phyloP scores from a whole-genome alignment of 1,140 invertebrate genomes.

The Lepidurus apus region DNA sequence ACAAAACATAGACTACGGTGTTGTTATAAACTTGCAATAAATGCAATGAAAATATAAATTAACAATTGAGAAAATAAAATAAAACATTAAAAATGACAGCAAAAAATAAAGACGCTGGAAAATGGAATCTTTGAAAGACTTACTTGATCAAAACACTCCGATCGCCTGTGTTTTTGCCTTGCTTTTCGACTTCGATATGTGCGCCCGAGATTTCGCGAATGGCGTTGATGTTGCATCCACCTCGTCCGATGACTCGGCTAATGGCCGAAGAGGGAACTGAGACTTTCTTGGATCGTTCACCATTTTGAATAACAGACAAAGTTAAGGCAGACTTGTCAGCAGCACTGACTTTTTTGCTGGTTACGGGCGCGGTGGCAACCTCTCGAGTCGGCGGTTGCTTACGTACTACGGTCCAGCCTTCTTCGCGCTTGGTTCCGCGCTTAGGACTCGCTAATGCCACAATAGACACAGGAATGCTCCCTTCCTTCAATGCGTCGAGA shows the following conservation, averaged over 20 bases:
- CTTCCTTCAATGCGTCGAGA: slow-evolving; percentile 32
- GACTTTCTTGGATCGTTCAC: slow-evolving; percentile 65
- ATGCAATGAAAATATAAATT: slow-evolving; percentile 45
- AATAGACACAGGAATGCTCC: slow-evolving; percentile 15
- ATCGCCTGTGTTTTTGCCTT: slow-evolving; percentile 88
- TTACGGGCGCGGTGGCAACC: neutral
- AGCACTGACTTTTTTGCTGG: slow-evolving; percentile 24
- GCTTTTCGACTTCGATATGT: slow-evolving; percentile 96
- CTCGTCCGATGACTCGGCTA: slow-evolving; percentile 89
- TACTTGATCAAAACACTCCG: slow-evolving; percentile 90
- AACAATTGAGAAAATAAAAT: slow-evolving; percentile 49
- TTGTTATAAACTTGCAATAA: too few relatives aligned
- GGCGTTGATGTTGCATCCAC: slow-evolving; percentile 93
- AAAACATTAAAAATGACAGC: slow-evolving; percentile 47
- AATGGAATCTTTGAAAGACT: slow-evolving; percentile 41
- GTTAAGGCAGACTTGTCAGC: slow-evolving; percentile 22
- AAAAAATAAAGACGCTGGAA: slow-evolving; percentile 36
- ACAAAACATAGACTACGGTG: too few relatives aligned
- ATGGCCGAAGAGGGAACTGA: slow-evolving; percentile 89
- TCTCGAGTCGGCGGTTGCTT: slow-evolving; percentile 40
- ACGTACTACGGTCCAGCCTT: slow-evolving; percentile 93
- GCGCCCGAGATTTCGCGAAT: slow-evolving; percentile 90
- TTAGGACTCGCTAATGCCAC: slow-evolving; percentile 54
- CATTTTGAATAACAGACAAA: slow-evolving; percentile 41
- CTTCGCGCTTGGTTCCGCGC: slow-evolving; percentile 69